These are phyloP conservation scores for Xestia rhomboidea DNA, from an alignment of 2,888 invertebrate genomes.

Conservation along the genomic window DNA sequence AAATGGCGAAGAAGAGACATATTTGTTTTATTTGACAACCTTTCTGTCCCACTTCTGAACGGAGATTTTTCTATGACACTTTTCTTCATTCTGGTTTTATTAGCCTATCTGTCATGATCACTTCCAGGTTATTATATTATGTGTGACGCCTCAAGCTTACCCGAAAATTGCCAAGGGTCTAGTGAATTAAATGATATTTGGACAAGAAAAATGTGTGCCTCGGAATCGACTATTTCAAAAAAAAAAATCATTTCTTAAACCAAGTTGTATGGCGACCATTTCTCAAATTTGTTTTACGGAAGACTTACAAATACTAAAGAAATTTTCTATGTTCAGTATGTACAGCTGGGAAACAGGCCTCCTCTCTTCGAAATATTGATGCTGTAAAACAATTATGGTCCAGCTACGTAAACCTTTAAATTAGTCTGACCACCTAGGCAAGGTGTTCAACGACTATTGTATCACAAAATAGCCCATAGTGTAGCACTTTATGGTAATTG, in stretches of 20 bases:
- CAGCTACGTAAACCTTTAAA: conserved; percentile 3
- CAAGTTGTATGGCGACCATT: too few relatives aligned
- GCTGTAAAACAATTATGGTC: not conserved
- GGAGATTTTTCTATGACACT: not conserved
- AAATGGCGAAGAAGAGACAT: conserved; percentile 33
- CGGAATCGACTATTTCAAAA: not conserved
- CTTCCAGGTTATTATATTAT: not conserved
- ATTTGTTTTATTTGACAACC: not conserved
- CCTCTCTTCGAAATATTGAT: not conserved
- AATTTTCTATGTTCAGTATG: not conserved
- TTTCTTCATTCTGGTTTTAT: not conserved
- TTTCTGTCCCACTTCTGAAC: not conserved
- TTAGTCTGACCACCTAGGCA: not conserved
- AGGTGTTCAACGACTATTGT: conserved; percentile 23
- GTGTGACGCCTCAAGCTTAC: not conserved
- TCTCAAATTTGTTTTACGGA: too few relatives aligned
- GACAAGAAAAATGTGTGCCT: not conserved
- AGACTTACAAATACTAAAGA: too few relatives aligned
- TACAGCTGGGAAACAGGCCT: not conserved
- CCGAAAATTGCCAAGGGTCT: not conserved
- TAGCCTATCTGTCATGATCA: not conserved
- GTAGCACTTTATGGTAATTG: conserved; percentile 53
- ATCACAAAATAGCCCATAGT: conserved; percentile 53
- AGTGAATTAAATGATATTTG: not conserved
- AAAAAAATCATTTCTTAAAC: not conserved